Evolutionary conservation across 2,797 vertebrate species (phyloP), one percentile per base, ranked within the genome.

Genomic region (Bovichtus variegatus): DNA sequence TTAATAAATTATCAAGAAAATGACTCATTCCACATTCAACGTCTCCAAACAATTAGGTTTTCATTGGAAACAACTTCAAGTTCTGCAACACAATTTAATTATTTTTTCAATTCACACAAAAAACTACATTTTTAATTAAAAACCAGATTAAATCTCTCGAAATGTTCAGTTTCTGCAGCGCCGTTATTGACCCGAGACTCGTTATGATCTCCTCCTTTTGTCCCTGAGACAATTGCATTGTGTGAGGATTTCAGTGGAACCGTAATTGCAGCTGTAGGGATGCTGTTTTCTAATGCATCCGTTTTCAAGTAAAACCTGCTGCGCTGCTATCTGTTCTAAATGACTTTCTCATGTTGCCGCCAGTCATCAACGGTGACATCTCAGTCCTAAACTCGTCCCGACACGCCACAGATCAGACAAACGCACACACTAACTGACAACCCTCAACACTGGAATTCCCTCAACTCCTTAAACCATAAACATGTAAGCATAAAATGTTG

Each of bases 361-460:
- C 18, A 73, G 66, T 53, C 61, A 49, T 84, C 34, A 13, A 38
- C 19, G 6, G 16, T 13, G 74, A 84, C 78, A 38, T 61, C 27
- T 72, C 23, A 3, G 58, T 44, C 9, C 0, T 1, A 0, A 38
- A 5, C 87, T 0, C 87, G 92, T 76, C 66, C 27, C n/a, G 25
- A 61, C 92, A 84, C 2, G 88, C 68, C 70, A 6, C 23, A 5
- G 25, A 78, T 59, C 41, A 51, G 43, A 54, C 55, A 23, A 34
- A n/a, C n/a, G n/a, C n/a, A n/a, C n/a, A n/a, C n/a, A n/a, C n/a
- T 47, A 71, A 78, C 75, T 6, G 49, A 64, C 74, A 50, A 74
- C 65, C 58, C 75, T 9, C 27, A 57, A 74, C 54, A 3, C 34
- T 21, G 6, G 57, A 27, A 64, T 71, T 36, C 29, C 46, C 59